Conservation (phyloP, 92 coral and sea anemone genomes). For the Porites divaricata region DNA sequence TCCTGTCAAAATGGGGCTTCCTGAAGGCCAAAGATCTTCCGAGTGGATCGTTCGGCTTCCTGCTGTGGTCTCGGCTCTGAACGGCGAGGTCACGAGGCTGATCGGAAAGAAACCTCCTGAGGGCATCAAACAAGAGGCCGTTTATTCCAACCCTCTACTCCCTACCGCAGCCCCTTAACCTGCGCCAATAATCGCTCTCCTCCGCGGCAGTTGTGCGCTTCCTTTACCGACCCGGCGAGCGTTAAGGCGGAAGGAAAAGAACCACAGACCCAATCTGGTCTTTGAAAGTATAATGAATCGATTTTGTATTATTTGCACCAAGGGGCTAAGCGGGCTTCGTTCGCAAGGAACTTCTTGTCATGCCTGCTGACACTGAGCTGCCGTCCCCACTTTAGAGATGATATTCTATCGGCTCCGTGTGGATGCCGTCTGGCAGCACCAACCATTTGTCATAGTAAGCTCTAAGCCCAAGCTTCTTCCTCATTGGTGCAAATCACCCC, state of each 20-base stretch:
- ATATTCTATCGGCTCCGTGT: conserved; percentile 19
- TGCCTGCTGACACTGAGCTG: not conserved
- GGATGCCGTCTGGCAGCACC: not conserved
- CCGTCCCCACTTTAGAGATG: not conserved
- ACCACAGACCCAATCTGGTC: conserved; percentile 47
- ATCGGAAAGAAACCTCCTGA: no score
- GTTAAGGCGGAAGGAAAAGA: conserved; percentile 19
- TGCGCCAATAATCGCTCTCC: no score
- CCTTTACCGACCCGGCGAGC: no score
- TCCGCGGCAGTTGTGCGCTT: no score
- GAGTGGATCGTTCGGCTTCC: no score
- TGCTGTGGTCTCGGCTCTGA: no score
- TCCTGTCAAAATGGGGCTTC: no score
- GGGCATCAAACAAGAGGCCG: no score
- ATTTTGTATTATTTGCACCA: conserved; percentile 16
- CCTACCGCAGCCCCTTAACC: no score
- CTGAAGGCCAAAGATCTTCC: no score
- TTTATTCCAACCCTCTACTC: not conserved
- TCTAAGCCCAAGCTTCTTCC: conserved; percentile 3
- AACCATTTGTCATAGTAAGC: not conserved
- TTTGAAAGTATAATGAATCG: conserved; percentile 12
- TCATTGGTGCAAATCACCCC: conserved; percentile 17
- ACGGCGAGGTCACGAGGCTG: no score
- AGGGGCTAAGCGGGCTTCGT: not conserved
- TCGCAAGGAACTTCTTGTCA: not conserved